Base-by-base conservation (phyloP, 1,140 invertebrate species). In the Drosophila truncata region DNA sequence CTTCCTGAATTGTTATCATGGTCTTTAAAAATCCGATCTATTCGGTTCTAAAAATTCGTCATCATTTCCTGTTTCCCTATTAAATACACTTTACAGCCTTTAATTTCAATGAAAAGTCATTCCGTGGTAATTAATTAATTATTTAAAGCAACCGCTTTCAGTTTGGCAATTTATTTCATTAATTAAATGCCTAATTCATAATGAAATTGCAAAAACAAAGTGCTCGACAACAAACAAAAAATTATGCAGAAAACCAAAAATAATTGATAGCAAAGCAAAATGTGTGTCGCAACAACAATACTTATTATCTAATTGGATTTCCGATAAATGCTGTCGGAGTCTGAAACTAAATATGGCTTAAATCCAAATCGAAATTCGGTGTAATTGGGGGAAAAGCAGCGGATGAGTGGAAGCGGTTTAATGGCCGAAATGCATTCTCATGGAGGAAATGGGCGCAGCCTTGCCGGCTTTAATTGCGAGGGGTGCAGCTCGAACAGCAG, bases 401-500 rank as follows among this genome's bases (percentile, higher is more conserved):
- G 62, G n/a, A 23, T 37, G 63, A 37, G 18, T 39, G 27, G 25
- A 54, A 25, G 37, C 27, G 23, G 44, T 39, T 67, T 41, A 67
- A 50, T 67, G 66, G 42, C 27, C 20, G 20, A 67, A 71, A 46
- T 77, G 62, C 62, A 54, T 77, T 67, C 49, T 42, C 62, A 41
- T 76, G n/a, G 72, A 41, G 54, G 55, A 77, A 77, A 77, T 78
- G 76, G 76, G 76, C 46, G 75, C 76, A 78, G 76, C 46, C 47
- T 69, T 74, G 50, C 52, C 31, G 27, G 54, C 50, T 57, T 76
- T 76, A 76, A 76, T 76, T 76, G 58, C 52, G 44, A 70, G 33
- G 66, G 69, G 69, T 72, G 70, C 70, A 60, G 69, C 61, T 27
- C 39, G 33, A 41, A 27, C 70, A 20, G 47, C 67, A 46, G 52